Evolutionary conservation across 2,888 invertebrate species (phyloP).

Genomic region (Globia sparganii): DNA sequence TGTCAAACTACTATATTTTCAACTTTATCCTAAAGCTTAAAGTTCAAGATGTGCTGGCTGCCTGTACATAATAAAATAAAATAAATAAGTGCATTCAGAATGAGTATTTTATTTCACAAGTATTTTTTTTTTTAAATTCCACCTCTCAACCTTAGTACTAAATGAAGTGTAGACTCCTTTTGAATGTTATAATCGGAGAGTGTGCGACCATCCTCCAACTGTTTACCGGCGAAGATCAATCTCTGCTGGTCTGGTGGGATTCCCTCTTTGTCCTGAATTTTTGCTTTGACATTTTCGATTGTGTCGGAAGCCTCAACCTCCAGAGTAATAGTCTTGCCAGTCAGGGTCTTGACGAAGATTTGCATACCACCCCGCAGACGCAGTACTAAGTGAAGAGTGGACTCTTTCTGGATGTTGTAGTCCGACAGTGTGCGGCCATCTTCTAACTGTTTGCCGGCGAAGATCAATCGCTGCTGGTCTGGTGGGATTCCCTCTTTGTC

Average conservation of each 20-base stretch:
- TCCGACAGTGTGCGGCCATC: conserved; percentile 53
- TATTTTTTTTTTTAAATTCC: conserved; percentile 54
- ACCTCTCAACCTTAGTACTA: conserved; percentile 71
- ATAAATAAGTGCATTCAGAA: conserved; percentile 22
- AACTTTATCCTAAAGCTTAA: too few relatives aligned
- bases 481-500: conserved; percentile 65
- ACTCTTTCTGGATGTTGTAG: conserved; percentile 63
- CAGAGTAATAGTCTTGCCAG: conserved; percentile 56
- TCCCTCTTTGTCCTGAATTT: conserved; percentile 61
- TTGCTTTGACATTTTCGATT: conserved; percentile 61
- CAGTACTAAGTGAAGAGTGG: conserved; percentile 42
- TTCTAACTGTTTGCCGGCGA: conserved; percentile 62
- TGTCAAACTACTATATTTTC: too few relatives aligned
- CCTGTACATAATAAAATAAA: neutral
- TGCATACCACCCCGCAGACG: conserved; percentile 63
- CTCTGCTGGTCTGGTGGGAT: conserved; percentile 60
- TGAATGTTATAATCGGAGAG: conserved; percentile 55
- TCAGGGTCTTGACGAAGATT: conserved; percentile 57
- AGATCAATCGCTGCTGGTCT: conserved; percentile 62
- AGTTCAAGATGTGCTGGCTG: too few relatives aligned
- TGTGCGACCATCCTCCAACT: conserved; percentile 56
- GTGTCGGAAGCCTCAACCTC: conserved; percentile 59
- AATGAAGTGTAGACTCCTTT: conserved; percentile 82
- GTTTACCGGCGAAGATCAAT: conserved; percentile 60
- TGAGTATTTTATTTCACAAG: conserved; percentile 51